Percentiles rank a stretch among this genome's conserved stretches.
Evolutionary conservation across 2,888 invertebrate species (phyloP).

Genomic region (Orchesella flavescens): DNA sequence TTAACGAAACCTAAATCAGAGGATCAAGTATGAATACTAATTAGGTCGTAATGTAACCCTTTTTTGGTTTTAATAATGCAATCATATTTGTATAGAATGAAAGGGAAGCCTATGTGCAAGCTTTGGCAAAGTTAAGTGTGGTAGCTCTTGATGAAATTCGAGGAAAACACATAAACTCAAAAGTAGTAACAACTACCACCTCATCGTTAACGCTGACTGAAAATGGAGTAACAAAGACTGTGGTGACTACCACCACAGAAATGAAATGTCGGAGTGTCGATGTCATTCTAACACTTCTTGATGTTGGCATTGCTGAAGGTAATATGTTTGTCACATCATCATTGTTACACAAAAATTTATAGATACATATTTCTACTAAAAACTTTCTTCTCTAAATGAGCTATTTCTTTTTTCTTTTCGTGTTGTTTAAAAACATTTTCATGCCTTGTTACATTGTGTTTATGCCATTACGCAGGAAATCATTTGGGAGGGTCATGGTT

Average conservation of each 20-base stretch:
- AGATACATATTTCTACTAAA: background rate
- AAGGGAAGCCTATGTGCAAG: constrained; percentile 64
- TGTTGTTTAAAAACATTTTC: constrained; percentile 3
- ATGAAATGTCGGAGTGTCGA: constrained; percentile 67
- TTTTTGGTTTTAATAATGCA: background rate
- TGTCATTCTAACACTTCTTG: constrained; percentile 63
- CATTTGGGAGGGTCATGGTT: constrained; percentile 65
- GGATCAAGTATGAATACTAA: constrained; percentile 2
- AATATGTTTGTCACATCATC: too few relatives aligned
- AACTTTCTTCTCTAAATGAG: constrained; percentile 19
- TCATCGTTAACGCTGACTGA: constrained; percentile 64
- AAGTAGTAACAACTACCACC: constrained; percentile 61
- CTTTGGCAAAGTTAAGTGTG: constrained; percentile 52
- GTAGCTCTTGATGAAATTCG: constrained; percentile 65
- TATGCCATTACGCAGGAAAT: constrained; percentile 51
- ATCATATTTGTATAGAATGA: constrained; percentile 49
- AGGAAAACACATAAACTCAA: constrained; percentile 60
- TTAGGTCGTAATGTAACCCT: background rate
- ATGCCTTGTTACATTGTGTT: background rate
- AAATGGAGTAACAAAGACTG: constrained; percentile 68
- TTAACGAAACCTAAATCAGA: background rate
- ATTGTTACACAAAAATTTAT: background rate
- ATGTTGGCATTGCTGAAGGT: constrained; percentile 68
- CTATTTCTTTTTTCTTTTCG: too few relatives aligned
- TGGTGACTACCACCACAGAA: constrained; percentile 67